Evolutionary conservation across 1,140 invertebrate genomes (phyloP).

Genomic region (Ectropis grisescens): DNA sequence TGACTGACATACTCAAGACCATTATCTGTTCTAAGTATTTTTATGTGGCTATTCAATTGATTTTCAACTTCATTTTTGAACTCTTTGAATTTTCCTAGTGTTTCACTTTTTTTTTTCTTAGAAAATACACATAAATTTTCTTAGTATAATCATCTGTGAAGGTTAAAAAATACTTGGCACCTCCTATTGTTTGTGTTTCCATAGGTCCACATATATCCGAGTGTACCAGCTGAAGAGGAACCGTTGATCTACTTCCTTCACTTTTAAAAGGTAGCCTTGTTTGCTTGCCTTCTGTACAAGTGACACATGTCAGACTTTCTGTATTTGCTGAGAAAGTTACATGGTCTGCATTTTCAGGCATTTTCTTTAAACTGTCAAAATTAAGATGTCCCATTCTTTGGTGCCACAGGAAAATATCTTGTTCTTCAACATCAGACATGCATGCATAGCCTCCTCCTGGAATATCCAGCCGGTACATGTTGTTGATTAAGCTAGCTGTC

Average conservation of each 20-base stretch:
- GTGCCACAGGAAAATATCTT: constrained; percentile 6
- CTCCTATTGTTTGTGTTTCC: constrained; percentile 27
- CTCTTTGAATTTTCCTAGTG: neutral
- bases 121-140: constrained; percentile 38
- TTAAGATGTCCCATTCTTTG: constrained; percentile 13
- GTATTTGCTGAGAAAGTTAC: constrained; percentile 10
- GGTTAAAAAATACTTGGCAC: constrained; percentile 38
- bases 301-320: constrained; percentile 8
- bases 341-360: constrained; percentile 14
- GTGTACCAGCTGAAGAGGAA: constrained; percentile 18
- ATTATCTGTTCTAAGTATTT: constrained; percentile 42
- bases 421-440: neutral
- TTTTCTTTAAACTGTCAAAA: constrained; percentile 8
- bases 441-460: neutral
- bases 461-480: neutral
- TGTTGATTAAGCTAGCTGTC: neutral
- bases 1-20: constrained; percentile 42
- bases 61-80: constrained; percentile 20
- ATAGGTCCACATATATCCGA: constrained; percentile 57
- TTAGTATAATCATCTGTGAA: constrained; percentile 53
- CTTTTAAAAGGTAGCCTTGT: too few relatives aligned
- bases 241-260: constrained; percentile 1
- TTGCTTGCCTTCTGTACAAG: constrained; percentile 16
- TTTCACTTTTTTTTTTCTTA: constrained; percentile 32
- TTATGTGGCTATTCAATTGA: constrained; percentile 26